Evolutionary conservation across 2,113 vertebrate species (phyloP).

Genomic region (Odontophorus gujanensis): DNA sequence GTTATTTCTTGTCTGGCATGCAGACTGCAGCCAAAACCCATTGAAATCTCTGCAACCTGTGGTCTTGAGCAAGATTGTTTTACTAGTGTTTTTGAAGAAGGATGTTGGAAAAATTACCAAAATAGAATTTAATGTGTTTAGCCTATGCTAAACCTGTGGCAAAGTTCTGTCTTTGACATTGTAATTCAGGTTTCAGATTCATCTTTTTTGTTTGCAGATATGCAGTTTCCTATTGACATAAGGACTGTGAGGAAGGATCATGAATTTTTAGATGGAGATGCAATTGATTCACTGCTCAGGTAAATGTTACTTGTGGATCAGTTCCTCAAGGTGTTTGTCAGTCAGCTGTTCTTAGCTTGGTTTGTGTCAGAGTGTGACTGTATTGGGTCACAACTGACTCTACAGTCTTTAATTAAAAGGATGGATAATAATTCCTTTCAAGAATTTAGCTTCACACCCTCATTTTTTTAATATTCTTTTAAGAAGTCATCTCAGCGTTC

Average conservation of each 20-base stretch:
- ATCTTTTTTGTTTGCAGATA: slow-evolving; percentile 70
- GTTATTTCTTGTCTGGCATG: not conserved
- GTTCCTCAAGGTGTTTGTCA: not conserved
- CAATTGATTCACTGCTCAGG: slow-evolving; percentile 82
- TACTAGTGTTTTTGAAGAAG: not conserved
- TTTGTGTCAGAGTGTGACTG: not conserved
- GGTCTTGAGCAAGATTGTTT: not conserved
- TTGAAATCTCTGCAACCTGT: not conserved
- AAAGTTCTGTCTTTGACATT: not conserved
- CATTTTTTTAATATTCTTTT: too few species aligned
- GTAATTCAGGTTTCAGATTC: not conserved
- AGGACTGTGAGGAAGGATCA: slow-evolving; percentile 81
- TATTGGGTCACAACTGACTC: too few species aligned
- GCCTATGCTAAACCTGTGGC: not conserved
- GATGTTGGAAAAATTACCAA: not conserved
- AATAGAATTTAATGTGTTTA: not conserved
- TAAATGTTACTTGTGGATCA: slow-evolving; percentile 41
- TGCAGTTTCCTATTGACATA: slow-evolving; percentile 80
- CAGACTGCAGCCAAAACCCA: not conserved
- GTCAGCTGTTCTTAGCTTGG: not conserved
- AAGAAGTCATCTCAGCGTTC: too few species aligned
- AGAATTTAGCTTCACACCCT: too few species aligned
- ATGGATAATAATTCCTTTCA: too few species aligned
- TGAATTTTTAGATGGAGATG: slow-evolving; percentile 83
- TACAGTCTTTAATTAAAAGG: too few species aligned